phyloP scores from a whole-genome alignment of 2,797 vertebrate species.

The Paratrypauchen microcephalus region DNA sequence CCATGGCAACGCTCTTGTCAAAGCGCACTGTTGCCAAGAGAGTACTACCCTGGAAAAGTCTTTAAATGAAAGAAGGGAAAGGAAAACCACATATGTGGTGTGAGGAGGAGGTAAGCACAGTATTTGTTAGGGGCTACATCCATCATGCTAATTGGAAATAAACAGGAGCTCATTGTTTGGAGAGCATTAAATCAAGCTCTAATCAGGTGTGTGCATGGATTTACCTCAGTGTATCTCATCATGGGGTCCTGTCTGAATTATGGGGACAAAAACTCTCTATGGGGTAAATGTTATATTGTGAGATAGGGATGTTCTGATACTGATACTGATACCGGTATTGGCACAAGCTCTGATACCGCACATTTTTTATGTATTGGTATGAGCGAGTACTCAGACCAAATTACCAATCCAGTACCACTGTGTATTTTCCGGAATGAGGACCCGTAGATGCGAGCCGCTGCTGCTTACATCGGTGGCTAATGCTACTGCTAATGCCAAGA shows the following conservation, averaged over 20 bases:
- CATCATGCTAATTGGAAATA: conserved; percentile 73
- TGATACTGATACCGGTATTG: too few species aligned
- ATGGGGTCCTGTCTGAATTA: not conserved
- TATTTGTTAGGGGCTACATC: conserved; percentile 58
- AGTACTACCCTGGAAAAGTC: conserved; percentile 26
- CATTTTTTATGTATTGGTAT: too few species aligned
- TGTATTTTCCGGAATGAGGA: too few species aligned
- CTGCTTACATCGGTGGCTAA: too few species aligned
- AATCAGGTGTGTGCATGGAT: conserved; percentile 50
- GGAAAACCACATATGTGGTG: conserved; percentile 13
- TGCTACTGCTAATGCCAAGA: too few species aligned
- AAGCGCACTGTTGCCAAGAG: conserved; percentile 44
- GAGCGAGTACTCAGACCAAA: too few species aligned
- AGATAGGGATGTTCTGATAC: too few species aligned
- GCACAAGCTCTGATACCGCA: too few species aligned
- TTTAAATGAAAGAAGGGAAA: conserved; percentile 24
- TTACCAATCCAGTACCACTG: too few species aligned
- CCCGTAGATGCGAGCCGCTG: too few species aligned
- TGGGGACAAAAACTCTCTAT: not conserved
- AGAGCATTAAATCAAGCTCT: conserved; percentile 67
- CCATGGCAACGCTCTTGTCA: conserved; percentile 54
- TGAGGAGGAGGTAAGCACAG: conserved; percentile 25
- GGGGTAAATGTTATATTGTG: too few species aligned
- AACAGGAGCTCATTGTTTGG: conserved; percentile 66
- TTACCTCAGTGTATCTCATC: not conserved